These are phyloP conservation scores for Dysmachus trigonus DNA, from an alignment of 2,888 invertebrate genomes.

Conservation along the genomic window DNA sequence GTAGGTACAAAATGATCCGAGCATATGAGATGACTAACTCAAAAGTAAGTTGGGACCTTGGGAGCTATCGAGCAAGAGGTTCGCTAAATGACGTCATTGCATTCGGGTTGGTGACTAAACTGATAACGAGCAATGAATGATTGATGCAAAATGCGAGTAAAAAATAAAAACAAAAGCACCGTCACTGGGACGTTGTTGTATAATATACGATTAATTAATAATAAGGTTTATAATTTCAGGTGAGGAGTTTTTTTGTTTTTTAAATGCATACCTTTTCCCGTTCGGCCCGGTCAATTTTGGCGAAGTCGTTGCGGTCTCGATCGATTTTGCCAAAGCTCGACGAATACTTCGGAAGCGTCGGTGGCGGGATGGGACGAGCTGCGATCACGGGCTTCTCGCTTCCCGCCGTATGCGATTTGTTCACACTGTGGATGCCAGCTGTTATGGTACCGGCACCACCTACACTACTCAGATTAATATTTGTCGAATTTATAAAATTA, in stretches of 20 bases:
- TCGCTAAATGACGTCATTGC: slow-evolving; percentile 42
- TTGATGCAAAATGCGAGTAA: neutral
- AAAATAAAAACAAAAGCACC: neutral
- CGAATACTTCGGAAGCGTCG: slow-evolving; percentile 81
- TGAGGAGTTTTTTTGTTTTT: neutral
- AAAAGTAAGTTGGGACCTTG: neutral
- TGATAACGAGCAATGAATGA: neutral
- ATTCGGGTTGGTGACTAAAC: slow-evolving; percentile 8
- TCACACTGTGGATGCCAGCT: slow-evolving; percentile 56
- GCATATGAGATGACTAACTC: neutral
- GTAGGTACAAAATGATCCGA: neutral
- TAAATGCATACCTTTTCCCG: slow-evolving; percentile 54
- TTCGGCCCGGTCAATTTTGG: slow-evolving; percentile 56
- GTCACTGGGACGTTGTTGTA: neutral
- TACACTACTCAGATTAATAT: slow-evolving; percentile 54
- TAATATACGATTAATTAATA: neutral
- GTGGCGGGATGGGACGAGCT: slow-evolving; percentile 78
- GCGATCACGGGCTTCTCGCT: slow-evolving; percentile 61
- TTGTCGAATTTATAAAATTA: slow-evolving; percentile 54
- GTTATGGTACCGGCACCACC: slow-evolving; percentile 50
- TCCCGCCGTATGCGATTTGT: slow-evolving; percentile 52
- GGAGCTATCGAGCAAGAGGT: neutral
- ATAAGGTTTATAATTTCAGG: neutral
- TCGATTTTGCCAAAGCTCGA: slow-evolving; percentile 76
- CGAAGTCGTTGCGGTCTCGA: slow-evolving; percentile 67